These are phyloP conservation scores for Myotis yumanensis DNA, from an alignment of 2,113 vertebrate species.

Conservation along the genomic window DNA sequence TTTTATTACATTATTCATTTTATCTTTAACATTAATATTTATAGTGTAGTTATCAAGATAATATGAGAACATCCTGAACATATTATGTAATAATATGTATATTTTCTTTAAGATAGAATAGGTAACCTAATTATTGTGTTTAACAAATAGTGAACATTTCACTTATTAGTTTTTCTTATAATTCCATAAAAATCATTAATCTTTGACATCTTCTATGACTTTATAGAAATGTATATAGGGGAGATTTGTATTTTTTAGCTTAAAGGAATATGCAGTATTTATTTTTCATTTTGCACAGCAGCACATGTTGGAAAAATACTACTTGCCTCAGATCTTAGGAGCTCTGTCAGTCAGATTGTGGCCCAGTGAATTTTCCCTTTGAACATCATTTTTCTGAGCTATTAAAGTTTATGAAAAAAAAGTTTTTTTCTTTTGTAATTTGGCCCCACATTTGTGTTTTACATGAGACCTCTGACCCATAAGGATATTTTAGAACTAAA, in stretches of 20 bases:
- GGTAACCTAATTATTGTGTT: background rate
- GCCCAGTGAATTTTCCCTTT: background rate
- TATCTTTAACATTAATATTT: background rate
- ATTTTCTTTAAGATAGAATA: background rate
- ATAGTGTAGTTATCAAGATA: background rate
- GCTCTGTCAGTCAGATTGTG: background rate
- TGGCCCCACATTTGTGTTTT: background rate
- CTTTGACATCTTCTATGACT: background rate
- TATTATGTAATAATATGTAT: background rate
- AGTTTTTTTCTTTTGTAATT: background rate
- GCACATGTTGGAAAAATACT: background rate
- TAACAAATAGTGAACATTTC: background rate
- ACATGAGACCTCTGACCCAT: background rate
- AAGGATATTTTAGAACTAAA: background rate
- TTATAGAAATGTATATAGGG: background rate
- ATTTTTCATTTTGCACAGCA: background rate
- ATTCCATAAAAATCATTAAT: background rate
- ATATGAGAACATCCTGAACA: background rate
- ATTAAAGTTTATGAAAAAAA: background rate
- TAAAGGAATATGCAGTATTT: background rate
- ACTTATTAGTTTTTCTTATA: background rate
- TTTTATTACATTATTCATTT: background rate
- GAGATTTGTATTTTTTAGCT: background rate
- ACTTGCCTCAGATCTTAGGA: conserved; percentile 24
- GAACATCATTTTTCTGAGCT: background rate